Evolutionary conservation across 2,797 vertebrate genomes (phyloP).

Genomic region (Australoheros facetus): DNA sequence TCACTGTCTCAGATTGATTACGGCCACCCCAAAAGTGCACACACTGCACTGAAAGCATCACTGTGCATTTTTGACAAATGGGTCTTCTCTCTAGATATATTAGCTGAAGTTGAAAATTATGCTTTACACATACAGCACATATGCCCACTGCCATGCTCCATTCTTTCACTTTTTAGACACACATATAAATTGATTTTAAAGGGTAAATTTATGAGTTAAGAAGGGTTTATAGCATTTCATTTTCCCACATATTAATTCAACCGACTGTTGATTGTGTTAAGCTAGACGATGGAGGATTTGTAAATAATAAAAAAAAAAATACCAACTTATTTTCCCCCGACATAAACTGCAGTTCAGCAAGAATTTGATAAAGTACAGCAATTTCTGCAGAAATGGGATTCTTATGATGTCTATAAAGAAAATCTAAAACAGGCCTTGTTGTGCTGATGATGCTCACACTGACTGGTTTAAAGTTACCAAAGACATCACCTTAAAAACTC

Average conservation of each 20-base stretch:
- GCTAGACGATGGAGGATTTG: neutral
- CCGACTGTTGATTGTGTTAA: slow-evolving; percentile 28
- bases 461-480: slow-evolving; percentile 77
- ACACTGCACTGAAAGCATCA: slow-evolving; percentile 73
- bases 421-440: slow-evolving; percentile 49
- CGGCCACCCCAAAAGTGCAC: slow-evolving; percentile 63
- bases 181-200: slow-evolving; percentile 8
- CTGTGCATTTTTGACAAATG: slow-evolving; percentile 78
- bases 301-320: slow-evolving; percentile 10
- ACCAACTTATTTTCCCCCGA: slow-evolving; percentile 7
- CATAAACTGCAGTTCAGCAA: slow-evolving; percentile 37
- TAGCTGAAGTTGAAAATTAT: slow-evolving; percentile 42
- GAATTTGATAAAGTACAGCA: slow-evolving; percentile 44
- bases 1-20: slow-evolving; percentile 76
- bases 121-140: slow-evolving; percentile 3
- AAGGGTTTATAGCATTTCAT: slow-evolving; percentile 24
- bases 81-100: slow-evolving; percentile 53
- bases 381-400: slow-evolving; percentile 31
- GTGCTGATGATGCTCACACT: slow-evolving; percentile 45
- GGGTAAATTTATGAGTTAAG: slow-evolving; percentile 32
- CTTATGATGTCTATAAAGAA: slow-evolving; percentile 45
- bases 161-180: slow-evolving; percentile 21
- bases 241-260: slow-evolving; percentile 24
- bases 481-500: slow-evolving; percentile 76
- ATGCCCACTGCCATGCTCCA: slow-evolving; percentile 25